These are phyloP conservation scores for Willisornis vidua DNA, from an alignment of 2,113 vertebrate species.

Conservation along the genomic window DNA sequence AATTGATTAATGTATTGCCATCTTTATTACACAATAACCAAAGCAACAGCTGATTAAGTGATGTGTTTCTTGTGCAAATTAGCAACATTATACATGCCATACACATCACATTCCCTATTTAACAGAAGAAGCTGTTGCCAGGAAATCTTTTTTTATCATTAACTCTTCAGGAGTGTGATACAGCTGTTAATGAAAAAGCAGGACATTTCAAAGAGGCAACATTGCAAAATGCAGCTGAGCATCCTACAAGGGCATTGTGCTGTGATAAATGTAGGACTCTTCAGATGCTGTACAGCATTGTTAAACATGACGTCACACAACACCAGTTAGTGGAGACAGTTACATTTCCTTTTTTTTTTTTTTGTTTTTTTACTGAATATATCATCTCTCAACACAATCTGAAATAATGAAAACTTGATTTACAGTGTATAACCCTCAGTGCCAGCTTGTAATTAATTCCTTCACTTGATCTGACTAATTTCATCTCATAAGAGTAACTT, in stretches of 20 bases:
- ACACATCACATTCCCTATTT: conserved; percentile 20
- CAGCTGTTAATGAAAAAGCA: not conserved
- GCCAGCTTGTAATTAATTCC: not conserved
- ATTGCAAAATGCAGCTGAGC: not conserved
- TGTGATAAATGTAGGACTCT: not conserved
- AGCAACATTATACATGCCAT: conserved; percentile 55
- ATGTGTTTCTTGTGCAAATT: conserved; percentile 79
- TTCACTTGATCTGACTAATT: not conserved
- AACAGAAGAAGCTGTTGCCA: conserved; percentile 35
- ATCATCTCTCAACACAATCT: not conserved
- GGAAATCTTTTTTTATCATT: conserved; percentile 51
- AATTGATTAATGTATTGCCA: conserved; percentile 81
- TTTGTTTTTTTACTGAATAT: not conserved
- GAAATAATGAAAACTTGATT: not conserved
- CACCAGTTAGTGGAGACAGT: not conserved
- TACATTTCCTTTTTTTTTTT: not conserved
- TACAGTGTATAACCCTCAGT: not conserved
- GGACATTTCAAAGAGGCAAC: not conserved
- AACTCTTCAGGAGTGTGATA: conserved; percentile 1
- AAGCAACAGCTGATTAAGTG: conserved; percentile 73
- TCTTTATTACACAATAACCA: conserved; percentile 72
- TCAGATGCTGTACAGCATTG: not conserved
- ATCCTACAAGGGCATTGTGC: not conserved
- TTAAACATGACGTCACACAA: not conserved
- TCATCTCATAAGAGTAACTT: not conserved